phyloP scores from a whole-genome alignment of 2,888 invertebrate genomes.

The Beris chalybata region DNA sequence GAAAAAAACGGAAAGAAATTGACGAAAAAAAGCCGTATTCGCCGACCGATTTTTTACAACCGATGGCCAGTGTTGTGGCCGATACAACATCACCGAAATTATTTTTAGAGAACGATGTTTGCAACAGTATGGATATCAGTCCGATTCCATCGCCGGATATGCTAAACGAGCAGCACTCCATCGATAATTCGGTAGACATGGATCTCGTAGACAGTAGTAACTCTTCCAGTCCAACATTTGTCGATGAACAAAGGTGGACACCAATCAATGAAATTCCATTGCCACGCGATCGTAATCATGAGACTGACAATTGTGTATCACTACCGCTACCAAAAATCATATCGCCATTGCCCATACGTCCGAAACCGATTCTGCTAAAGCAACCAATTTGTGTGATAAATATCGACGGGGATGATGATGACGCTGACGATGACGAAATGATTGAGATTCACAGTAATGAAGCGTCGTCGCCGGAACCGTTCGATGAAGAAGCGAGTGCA shows the following conservation, averaged over 20 bases:
- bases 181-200: slow-evolving; percentile 52
- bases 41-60: slow-evolving; percentile 51
- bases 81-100: slow-evolving; percentile 8
- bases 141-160: slow-evolving; percentile 51
- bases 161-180: slow-evolving; percentile 1
- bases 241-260: slow-evolving; percentile 32
- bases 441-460: slow-evolving; percentile 34
- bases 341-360: slow-evolving; percentile 31
- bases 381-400: background rate
- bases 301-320: background rate
- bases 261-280: slow-evolving; percentile 42
- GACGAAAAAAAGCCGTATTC: slow-evolving; percentile 53
- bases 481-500: slow-evolving; percentile 50
- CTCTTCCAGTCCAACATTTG: slow-evolving; percentile 39
- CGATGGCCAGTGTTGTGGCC: background rate
- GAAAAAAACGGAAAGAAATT: slow-evolving; percentile 49
- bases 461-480: slow-evolving; percentile 39
- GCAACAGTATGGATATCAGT: slow-evolving; percentile 45
- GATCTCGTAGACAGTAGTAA: slow-evolving; percentile 52
- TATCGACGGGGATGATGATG: background rate
- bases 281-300: slow-evolving; percentile 18
- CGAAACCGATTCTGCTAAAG: background rate
- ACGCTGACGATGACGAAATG: slow-evolving; percentile 25
- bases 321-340: slow-evolving; percentile 15
- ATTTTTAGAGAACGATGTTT: slow-evolving; percentile 9